Evolutionary conservation across 2,888 invertebrate species (phyloP).

Genomic region (Netelia melanura): DNA sequence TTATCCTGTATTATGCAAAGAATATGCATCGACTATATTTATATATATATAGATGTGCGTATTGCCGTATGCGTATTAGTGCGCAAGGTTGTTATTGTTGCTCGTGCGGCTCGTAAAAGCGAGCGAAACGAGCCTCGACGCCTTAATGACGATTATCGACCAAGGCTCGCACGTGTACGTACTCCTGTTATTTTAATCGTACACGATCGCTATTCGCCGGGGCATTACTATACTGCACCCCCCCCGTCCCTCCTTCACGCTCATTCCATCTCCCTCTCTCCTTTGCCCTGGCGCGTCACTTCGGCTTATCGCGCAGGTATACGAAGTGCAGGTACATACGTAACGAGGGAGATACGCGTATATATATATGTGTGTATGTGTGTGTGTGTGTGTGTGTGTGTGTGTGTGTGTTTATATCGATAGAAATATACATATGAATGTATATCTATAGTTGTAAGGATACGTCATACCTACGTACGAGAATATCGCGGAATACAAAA

Average conservation of each 20-base stretch:
- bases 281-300: background rate
- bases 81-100: slow-evolving; percentile 57
- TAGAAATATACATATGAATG: no score
- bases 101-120: slow-evolving; percentile 58
- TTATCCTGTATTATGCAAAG: slow-evolving; percentile 1
- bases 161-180: slow-evolving; percentile 60
- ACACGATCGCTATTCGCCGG: slow-evolving; percentile 53
- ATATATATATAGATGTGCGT: background rate
- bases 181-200: slow-evolving; percentile 66
- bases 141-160: slow-evolving; percentile 65
- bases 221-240: slow-evolving; percentile 19
- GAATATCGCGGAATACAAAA: background rate
- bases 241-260: background rate
- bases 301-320: background rate
- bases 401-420: no score
- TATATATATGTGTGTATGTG: no score
- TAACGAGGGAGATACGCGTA: no score
- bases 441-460: no score
- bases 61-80: background rate
- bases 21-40: background rate
- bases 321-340: no score
- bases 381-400: no score
- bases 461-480: no score
- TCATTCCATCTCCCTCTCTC: background rate
- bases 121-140: slow-evolving; percentile 59